Evolutionary conservation across 2,113 vertebrate genomes (phyloP), one percentile per base, ranked within the genome.

Genomic region (Mormyrus lacerda): DNA sequence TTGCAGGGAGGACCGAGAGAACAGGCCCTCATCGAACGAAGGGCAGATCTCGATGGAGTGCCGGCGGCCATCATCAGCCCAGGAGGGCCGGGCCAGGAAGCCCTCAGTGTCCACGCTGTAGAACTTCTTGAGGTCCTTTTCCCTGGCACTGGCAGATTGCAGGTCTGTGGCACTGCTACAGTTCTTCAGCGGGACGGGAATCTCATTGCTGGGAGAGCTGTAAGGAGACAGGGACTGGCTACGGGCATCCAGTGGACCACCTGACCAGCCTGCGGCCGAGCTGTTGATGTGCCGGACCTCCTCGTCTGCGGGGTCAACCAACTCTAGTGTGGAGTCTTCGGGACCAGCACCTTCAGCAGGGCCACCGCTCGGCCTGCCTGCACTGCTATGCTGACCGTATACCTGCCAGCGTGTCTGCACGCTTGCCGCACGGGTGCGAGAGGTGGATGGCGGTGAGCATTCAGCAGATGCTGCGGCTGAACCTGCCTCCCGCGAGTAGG

Each of bases 241-340:
- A 24, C 92, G 89, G 0, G 89, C 27, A 0, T 95, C 92, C 0
- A 84, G 91, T 55, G 4, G 91, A 1, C 90, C 91, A 69, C 89
- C 79, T 13, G 76, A 53, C 95, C 95, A 95, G 47, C 91, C 91
- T 13, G 91, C 92, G 82, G 92, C 95, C 0, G 95, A 94, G 92
- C 96, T 96, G 95, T 96, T 97, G 91, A 98, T 97, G 87, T 95
- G 95, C 31, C 95, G 91, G 88, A 98, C 97, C 91, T 98, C 97
- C 91, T 97, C 96, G 0, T 98, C 97, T 0, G 97, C 89, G 0
- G 93, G 94, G 87, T 98, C 97, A 0, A 92, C 93, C 55, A 94
- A 92, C 89, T 94, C 96, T 0, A 91, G 88, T 6, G 89, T 90
- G 73, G 91, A 69, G 58, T 91, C 58, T 73, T 92, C 90, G 4